A percentile compares a stretch with the other conserved stretches of the same genome.
These are phyloP conservation scores for Ctena decussata DNA, from an alignment of 2,888 invertebrate genomes.

Conservation along the genomic window DNA sequence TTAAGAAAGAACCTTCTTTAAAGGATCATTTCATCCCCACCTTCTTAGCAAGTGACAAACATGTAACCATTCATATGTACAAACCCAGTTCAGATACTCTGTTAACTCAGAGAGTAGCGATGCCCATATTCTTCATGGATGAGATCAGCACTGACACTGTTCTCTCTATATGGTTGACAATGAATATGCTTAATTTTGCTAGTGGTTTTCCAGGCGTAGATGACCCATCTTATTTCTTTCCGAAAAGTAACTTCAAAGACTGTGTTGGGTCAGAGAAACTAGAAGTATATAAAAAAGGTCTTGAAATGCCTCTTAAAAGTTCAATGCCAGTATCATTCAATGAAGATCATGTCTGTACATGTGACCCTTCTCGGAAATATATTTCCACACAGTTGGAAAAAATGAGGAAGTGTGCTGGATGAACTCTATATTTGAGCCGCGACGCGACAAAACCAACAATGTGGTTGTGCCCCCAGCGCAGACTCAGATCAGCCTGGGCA, in stretches of 20 bases:
- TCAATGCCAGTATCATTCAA: no score
- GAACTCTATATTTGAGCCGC: no score
- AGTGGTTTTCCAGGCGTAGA: not conserved
- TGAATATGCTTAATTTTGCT: not conserved
- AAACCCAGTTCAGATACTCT: not conserved
- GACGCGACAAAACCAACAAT: no score
- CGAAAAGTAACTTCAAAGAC: not conserved
- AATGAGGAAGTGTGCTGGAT: no score
- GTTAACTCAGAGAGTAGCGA: not conserved
- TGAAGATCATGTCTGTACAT: no score
- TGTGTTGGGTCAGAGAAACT: not conserved
- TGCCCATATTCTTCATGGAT: not conserved
- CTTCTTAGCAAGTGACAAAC: not conserved
- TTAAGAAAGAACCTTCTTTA: not conserved
- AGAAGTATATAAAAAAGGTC: not conserved
- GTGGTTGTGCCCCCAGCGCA: no score
- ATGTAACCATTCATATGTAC: not conserved
- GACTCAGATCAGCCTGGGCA: no score
- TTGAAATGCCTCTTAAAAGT: not conserved
- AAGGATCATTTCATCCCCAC: not conserved
- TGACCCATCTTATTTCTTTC: not conserved
- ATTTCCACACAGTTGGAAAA: no score
- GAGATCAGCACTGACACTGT: not conserved
- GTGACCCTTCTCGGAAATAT: no score
- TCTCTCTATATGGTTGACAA: not conserved